Base-by-base conservation (phyloP, 2,888 invertebrate species). In the Tipula vernalis region DNA sequence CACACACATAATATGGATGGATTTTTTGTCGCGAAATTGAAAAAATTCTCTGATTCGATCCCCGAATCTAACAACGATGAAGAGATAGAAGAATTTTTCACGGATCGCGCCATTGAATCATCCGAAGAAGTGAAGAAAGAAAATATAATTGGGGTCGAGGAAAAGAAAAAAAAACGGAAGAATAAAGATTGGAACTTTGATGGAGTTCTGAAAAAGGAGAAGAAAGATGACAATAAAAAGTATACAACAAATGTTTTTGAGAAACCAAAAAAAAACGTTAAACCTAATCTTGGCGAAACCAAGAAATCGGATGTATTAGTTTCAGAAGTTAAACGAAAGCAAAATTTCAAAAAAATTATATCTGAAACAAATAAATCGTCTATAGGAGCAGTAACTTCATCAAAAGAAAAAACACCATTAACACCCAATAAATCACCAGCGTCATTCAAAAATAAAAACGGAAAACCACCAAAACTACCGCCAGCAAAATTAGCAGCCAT, bases 1-100 rank as follows among this genome's bases (percentile, higher is more conserved):
- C 99, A 99, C 91, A 96, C 96, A 3, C 98, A 99, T 91, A 99
- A 99, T 91, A 97, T 99, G 96, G 99, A 99, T 92, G 99, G 99
- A 3, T 99, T 99, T 92, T 99, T 96, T 92, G 98, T 99, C 1
- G 99, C 99, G 0, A 99, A 99, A 92, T 91, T 99, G 13, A 98
- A 98, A 92, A 99, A 99, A 90, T 96, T 98, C 91, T 97, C 97
- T 0, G 97, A 98, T 92, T 93, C 94, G 71, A 93, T 94, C 92
- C 93, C 93, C 3, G 91, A 92, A 88, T 92, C 88, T 89, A 91
- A 91, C 88, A 91, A 91, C 92, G 88, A 92, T 88, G 89, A 91
- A 91, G 88, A 71, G 2, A 2, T 71, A 71, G 71, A 28, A 8
- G 91, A 91, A 47, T 89, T 91, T 18, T 91, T 91, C 87, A 91